These are phyloP conservation scores for Diorhabda carinulata DNA, from an alignment of 1,140 invertebrate species.

Conservation along the genomic window DNA sequence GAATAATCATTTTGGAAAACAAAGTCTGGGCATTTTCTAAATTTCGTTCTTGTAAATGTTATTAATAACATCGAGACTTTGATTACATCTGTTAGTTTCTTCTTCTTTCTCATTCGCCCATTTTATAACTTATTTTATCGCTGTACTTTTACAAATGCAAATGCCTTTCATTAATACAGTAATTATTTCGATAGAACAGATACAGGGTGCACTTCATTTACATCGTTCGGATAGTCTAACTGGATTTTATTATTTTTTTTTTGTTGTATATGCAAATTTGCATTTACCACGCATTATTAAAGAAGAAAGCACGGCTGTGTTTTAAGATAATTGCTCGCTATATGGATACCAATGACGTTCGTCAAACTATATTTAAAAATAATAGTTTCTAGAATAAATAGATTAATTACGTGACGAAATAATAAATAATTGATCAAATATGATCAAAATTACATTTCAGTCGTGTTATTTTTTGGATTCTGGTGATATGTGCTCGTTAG, in stretches of 20 bases:
- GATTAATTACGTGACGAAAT: too few relatives aligned
- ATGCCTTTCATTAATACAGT: background rate
- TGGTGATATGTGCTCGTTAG: too few relatives aligned
- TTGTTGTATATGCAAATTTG: background rate
- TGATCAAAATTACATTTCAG: too few relatives aligned
- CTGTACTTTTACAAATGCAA: background rate
- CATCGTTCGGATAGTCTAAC: background rate
- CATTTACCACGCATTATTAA: background rate
- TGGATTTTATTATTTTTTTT: background rate
- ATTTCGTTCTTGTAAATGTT: too few relatives aligned
- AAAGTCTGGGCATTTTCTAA: too few relatives aligned
- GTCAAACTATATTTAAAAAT: too few relatives aligned
- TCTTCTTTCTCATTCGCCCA: background rate
- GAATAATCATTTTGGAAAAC: too few relatives aligned
- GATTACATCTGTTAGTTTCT: background rate
- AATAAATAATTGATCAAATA: too few relatives aligned
- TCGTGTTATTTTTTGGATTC: too few relatives aligned
- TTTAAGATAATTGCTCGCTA: background rate
- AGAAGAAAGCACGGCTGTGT: background rate
- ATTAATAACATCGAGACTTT: background rate
- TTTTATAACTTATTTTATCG: background rate
- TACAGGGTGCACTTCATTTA: background rate
- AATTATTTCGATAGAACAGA: constrained; percentile 3
- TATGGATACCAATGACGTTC: background rate
- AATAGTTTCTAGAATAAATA: too few relatives aligned